phyloP scores from a whole-genome alignment of 2,888 invertebrate genomes.

The Herminia tarsipennalis region DNA sequence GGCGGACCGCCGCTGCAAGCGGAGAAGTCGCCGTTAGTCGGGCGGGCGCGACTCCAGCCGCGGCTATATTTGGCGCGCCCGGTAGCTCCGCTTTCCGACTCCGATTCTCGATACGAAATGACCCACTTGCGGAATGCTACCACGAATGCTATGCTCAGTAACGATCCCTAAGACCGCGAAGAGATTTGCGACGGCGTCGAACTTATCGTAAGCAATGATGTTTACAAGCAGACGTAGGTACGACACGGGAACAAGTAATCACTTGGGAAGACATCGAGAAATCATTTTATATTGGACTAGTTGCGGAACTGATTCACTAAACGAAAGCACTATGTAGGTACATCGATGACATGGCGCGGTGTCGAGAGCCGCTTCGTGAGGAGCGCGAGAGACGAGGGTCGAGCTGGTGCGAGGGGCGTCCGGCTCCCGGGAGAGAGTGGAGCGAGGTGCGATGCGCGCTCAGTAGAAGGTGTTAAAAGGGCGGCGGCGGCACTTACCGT shows the following conservation, averaged over 20 bases:
- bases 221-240: constrained; percentile 70
- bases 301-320: constrained; percentile 41
- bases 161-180: constrained; percentile 35
- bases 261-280: constrained; percentile 54
- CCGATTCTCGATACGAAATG: constrained; percentile 70
- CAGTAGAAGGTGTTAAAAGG: constrained; percentile 63
- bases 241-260: constrained; percentile 47
- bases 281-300: constrained; percentile 13
- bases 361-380: constrained; percentile 47
- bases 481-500: constrained; percentile 79
- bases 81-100: constrained; percentile 77
- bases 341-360: constrained; percentile 26
- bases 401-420: constrained; percentile 79
- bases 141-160: constrained; percentile 45
- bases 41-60: constrained; percentile 80
- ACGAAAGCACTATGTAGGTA: constrained; percentile 29
- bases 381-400: constrained; percentile 64
- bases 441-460: constrained; percentile 72
- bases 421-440: constrained; percentile 79
- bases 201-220: constrained; percentile 66
- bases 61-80: constrained; percentile 86
- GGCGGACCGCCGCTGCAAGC: constrained; percentile 90
- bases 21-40: constrained; percentile 83
- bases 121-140: constrained; percentile 74
- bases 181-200: constrained; percentile 29